Evolutionary conservation across 2,888 invertebrate species (phyloP).

Genomic region (Lasioglossum lativentre): DNA sequence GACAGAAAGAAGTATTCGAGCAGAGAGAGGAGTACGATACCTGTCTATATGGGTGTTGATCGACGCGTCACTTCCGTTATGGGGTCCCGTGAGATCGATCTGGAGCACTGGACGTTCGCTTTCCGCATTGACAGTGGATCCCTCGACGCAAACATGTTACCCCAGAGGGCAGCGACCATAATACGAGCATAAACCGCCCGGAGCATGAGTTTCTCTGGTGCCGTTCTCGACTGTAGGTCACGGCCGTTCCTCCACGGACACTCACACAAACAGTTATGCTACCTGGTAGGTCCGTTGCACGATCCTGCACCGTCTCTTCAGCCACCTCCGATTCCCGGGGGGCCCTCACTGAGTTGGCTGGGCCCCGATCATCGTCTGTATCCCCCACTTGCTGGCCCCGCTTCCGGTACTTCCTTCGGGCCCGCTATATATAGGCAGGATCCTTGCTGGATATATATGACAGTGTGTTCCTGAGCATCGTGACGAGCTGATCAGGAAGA

Average conservation of each 20-base stretch:
- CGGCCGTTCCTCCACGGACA: constrained; percentile 61
- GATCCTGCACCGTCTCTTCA: constrained; percentile 21
- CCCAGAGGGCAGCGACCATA: constrained; percentile 21
- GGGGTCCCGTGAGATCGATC: not conserved
- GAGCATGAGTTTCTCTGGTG: constrained; percentile 78
- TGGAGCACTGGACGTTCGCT: not conserved
- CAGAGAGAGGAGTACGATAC: no score
- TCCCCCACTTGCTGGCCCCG: constrained; percentile 52
- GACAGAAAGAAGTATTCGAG: not conserved
- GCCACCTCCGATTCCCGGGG: constrained; percentile 53
- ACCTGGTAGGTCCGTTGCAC: constrained; percentile 6
- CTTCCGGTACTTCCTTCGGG: constrained; percentile 76
- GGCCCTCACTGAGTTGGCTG: constrained; percentile 59
- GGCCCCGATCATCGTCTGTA: constrained; percentile 61
- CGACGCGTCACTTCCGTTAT: not conserved
- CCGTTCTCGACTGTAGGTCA: constrained; percentile 72
- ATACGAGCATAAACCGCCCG: constrained; percentile 65
- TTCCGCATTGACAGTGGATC: not conserved
- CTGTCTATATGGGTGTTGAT: not conserved
- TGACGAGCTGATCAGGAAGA: constrained; percentile 53
- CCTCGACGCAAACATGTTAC: constrained; percentile 1
- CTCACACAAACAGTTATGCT: constrained; percentile 8
- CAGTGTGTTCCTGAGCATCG: constrained; percentile 75
- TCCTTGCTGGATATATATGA: constrained; percentile 79
- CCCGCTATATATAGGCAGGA: constrained; percentile 80